A percentile compares a stretch with the other conserved stretches of the same genome.
These are phyloP conservation scores for Pterophyllum scalare DNA, from an alignment of 2,113 vertebrate species.

Conservation along the genomic window DNA sequence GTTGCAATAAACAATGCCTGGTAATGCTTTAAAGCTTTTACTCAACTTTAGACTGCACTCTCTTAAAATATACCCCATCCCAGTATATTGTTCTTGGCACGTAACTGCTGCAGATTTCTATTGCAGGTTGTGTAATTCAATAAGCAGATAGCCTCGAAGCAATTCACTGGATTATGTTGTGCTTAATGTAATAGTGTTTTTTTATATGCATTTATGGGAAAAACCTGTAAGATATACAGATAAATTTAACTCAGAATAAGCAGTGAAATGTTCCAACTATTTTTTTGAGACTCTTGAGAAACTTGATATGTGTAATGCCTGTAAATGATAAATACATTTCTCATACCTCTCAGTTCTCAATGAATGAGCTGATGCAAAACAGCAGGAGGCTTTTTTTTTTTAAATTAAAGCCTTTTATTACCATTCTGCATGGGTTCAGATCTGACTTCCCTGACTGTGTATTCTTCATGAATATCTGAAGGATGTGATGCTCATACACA, in stretches of 20 bases:
- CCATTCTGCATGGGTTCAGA: background rate
- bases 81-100: slow-evolving; percentile 83
- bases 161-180: slow-evolving; percentile 56
- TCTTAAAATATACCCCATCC: slow-evolving; percentile 77
- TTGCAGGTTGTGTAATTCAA: slow-evolving; percentile 84
- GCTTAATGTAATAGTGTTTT: slow-evolving; percentile 63
- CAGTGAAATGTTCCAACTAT: slow-evolving; percentile 28
- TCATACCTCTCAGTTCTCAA: slow-evolving; percentile 21
- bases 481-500: background rate
- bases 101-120: slow-evolving; percentile 80
- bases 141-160: slow-evolving; percentile 75
- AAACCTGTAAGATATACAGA: slow-evolving; percentile 64
- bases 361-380: slow-evolving; percentile 40
- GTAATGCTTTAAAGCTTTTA: slow-evolving; percentile 75
- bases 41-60: slow-evolving; percentile 69
- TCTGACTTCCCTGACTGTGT: background rate
- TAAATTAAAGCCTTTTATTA: background rate
- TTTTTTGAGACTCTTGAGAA: slow-evolving; percentile 24
- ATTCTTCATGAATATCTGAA: background rate
- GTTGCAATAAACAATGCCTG: slow-evolving; percentile 68
- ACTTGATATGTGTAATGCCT: slow-evolving; percentile 26
- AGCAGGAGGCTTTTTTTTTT: background rate
- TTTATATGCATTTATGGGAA: slow-evolving; percentile 66
- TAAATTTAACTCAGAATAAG: slow-evolving; percentile 52
- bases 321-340: slow-evolving; percentile 27